Percentiles rank a stretch among this genome's conserved stretches.
These are phyloP conservation scores for Hylomyscus alleni DNA, from an alignment of 2,797 vertebrate genomes.

Conservation along the genomic window DNA sequence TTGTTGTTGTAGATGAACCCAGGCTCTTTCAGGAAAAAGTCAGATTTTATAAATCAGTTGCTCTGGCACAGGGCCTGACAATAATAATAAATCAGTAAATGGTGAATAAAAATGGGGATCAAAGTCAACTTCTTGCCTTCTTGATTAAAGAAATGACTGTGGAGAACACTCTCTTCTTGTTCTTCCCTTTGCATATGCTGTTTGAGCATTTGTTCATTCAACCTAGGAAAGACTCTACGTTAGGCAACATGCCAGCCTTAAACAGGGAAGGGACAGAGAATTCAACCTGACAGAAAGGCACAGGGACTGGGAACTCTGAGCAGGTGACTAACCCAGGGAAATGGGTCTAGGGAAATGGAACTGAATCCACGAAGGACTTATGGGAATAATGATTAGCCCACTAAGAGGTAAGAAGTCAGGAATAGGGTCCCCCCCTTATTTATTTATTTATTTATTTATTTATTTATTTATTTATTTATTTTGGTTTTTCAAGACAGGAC, in stretches of 20 bases:
- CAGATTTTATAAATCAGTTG: constrained; percentile 30
- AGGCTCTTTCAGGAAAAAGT: constrained; percentile 2
- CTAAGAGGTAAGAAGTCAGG: background rate
- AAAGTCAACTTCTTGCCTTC: constrained; percentile 16
- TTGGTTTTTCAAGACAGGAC: background rate
- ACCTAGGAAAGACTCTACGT: constrained; percentile 47
- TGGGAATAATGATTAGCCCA: constrained; percentile 24
- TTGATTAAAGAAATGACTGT: constrained; percentile 9
- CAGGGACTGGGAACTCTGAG: constrained; percentile 11
- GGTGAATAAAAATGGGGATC: constrained; percentile 32
- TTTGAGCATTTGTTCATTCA: constrained; percentile 48
- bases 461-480: no score
- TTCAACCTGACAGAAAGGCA: constrained; percentile 36
- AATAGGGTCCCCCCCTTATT: background rate
- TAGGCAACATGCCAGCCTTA: constrained; percentile 50
- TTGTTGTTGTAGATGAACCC: constrained; percentile 3
- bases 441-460: no score
- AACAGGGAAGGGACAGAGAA: constrained; percentile 40
- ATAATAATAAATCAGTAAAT: constrained; percentile 1
- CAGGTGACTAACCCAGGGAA: background rate
- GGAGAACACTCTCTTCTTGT: constrained; percentile 6
- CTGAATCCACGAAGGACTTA: background rate
- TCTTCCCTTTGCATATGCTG: constrained; percentile 24
- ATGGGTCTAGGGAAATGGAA: constrained; percentile 24
- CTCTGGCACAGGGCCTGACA: background rate